Evolutionary conservation across 2,113 vertebrate genomes (phyloP).

Genomic region (Ceuthmochares aereus): DNA sequence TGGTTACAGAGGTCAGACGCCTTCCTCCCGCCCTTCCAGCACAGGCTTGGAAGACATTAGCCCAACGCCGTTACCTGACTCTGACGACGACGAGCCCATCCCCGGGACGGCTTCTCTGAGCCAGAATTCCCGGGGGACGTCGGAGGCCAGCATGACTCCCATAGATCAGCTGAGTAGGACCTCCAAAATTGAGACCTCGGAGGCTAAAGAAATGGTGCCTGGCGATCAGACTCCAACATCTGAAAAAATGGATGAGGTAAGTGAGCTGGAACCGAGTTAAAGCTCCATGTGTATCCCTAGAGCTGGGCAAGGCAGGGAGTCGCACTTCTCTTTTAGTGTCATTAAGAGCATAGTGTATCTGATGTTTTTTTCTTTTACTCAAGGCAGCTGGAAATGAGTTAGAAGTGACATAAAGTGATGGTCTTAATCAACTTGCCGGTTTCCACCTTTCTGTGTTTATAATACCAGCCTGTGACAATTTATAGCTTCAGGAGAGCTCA

Average conservation of each 20-base stretch:
- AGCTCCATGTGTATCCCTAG: not conserved
- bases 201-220: slow-evolving; percentile 81
- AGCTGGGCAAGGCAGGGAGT: not conserved
- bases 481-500: slow-evolving; percentile 17
- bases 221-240: slow-evolving; percentile 82
- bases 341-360: not conserved
- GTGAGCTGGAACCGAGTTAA: not conserved
- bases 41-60: slow-evolving; percentile 96
- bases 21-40: slow-evolving; percentile 87
- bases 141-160: slow-evolving; percentile 73
- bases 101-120: slow-evolving; percentile 75
- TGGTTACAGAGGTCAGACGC: slow-evolving; percentile 75
- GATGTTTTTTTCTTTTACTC: slow-evolving; percentile 5
- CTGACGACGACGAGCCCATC: slow-evolving; percentile 88
- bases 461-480: slow-evolving; percentile 17
- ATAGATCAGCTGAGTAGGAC: slow-evolving; percentile 70
- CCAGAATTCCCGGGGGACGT: slow-evolving; percentile 71
- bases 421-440: slow-evolving; percentile 4
- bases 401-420: not conserved
- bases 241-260: slow-evolving; percentile 93
- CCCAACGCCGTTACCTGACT: slow-evolving; percentile 93
- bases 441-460: slow-evolving; percentile 12
- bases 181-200: slow-evolving; percentile 75
- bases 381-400: not conserved
- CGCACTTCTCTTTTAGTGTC: not conserved